These are phyloP conservation scores for Podotricha telesiphe DNA, from an alignment of 2,888 invertebrate species.

Conservation along the genomic window DNA sequence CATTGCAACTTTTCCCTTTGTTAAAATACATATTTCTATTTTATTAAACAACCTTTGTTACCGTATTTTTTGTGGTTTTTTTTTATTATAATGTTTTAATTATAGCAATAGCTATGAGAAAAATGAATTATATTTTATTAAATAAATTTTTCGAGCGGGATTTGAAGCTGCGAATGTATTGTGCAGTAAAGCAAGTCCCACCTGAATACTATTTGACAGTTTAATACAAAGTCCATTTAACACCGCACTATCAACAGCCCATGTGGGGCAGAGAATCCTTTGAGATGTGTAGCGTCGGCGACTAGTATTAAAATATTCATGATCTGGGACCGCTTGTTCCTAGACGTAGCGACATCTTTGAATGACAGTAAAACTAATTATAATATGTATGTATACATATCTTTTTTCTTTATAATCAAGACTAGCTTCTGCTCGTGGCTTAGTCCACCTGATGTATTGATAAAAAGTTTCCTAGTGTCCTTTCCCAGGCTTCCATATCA, in stretches of 20 bases:
- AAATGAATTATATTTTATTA: neutral
- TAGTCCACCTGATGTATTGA: no score
- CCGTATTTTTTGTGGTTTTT: no score
- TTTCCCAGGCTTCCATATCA: no score
- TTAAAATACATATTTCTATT: no score
- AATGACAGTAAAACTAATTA: constrained; percentile 12
- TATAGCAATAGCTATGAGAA: no score
- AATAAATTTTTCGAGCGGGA: neutral
- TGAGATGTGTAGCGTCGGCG: constrained; percentile 21
- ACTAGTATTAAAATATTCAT: constrained; percentile 38
- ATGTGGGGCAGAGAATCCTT: constrained; percentile 26
- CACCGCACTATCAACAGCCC: neutral
- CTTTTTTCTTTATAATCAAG: no score
- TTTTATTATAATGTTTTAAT: neutral
- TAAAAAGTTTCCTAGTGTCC: no score
- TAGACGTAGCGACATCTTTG: constrained; percentile 19
- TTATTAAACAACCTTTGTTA: no score
- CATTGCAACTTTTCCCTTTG: no score
- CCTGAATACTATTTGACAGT: neutral
- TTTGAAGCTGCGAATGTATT: neutral
- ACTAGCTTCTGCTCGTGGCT: no score
- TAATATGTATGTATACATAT: neutral
- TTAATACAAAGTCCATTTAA: constrained; percentile 6
- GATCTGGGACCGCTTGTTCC: constrained; percentile 25
- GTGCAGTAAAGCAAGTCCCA: neutral